These are phyloP conservation scores for Hecatera dysodea DNA, from an alignment of 2,888 invertebrate genomes.

Conservation along the genomic window DNA sequence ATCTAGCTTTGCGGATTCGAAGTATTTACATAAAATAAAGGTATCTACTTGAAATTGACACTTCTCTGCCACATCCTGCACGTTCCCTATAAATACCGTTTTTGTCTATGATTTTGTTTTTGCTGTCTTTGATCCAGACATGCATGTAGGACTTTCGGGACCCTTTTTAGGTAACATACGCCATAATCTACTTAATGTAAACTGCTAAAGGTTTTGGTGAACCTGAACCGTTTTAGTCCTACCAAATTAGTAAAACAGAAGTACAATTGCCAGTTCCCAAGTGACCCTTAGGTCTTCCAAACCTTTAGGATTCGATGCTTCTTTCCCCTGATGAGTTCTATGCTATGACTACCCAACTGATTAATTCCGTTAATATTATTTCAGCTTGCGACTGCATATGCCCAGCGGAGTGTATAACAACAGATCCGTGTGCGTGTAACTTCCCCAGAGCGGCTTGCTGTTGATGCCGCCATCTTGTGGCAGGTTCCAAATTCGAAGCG, in stretches of 20 bases:
- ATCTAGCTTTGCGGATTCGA: no score
- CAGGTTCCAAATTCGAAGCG: constrained; percentile 76
- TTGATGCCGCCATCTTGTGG: constrained; percentile 72
- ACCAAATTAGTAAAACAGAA: no score
- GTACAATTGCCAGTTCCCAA: no score
- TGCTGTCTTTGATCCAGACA: not conserved
- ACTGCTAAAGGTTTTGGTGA: not conserved
- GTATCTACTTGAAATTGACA: no score
- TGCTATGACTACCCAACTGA: not conserved
- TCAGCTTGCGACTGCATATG: constrained; percentile 85
- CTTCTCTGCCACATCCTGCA: no score
- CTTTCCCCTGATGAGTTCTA: no score
- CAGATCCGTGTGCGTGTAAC: constrained; percentile 85
- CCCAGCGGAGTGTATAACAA: constrained; percentile 84
- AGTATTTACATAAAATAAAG: no score
- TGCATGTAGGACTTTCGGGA: no score
- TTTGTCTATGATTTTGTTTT: no score
- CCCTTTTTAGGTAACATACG: not conserved
- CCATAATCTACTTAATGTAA: no score
- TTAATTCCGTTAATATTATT: constrained; percentile 48
- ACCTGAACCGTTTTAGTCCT: no score
- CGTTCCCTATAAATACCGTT: no score
- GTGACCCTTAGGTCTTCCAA: not conserved
- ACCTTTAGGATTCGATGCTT: not conserved
- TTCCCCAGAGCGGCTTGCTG: constrained; percentile 86